Evolutionary conservation across 2,888 invertebrate genomes (phyloP).

Genomic region (Xylota segnis): DNA sequence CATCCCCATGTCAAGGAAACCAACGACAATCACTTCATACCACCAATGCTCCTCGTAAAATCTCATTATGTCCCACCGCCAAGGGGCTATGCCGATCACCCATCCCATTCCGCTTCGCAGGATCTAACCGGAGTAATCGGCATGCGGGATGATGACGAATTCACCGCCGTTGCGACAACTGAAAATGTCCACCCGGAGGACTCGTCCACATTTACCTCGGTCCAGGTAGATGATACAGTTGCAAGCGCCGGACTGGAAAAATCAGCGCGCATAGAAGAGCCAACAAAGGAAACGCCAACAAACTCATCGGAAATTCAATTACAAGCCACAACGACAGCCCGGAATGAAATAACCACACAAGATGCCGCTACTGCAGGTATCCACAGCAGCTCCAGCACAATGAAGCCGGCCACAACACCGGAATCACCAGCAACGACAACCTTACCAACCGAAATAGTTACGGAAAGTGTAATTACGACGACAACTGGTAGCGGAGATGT

Average conservation of each 20-base stretch:
- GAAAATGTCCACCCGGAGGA: constrained; percentile 61
- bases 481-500: constrained; percentile 55
- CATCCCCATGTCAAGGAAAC: constrained; percentile 82
- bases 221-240: constrained; percentile 38
- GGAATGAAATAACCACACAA: constrained; percentile 68
- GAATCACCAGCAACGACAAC: constrained; percentile 62
- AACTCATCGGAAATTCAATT: constrained; percentile 73
- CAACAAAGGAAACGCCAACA: constrained; percentile 43
- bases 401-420: constrained; percentile 47
- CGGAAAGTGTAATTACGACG: constrained; percentile 63
- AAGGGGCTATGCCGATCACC: constrained; percentile 79
- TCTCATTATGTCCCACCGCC: constrained; percentile 83
- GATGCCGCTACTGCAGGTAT: constrained; percentile 46
- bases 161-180: constrained; percentile 38
- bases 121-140: constrained; percentile 47
- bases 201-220: constrained; percentile 44
- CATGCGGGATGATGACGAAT: constrained; percentile 30
- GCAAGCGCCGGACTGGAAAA: constrained; percentile 62
- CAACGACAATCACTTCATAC: constrained; percentile 84
- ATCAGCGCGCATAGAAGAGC: constrained; percentile 47
- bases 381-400: constrained; percentile 50
- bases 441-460: constrained; percentile 56
- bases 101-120: constrained; percentile 43
- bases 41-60: constrained; percentile 84
- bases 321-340: constrained; percentile 66